Evolutionary conservation across 2,113 vertebrate species (phyloP).

Genomic region (Cervus canadensis): DNA sequence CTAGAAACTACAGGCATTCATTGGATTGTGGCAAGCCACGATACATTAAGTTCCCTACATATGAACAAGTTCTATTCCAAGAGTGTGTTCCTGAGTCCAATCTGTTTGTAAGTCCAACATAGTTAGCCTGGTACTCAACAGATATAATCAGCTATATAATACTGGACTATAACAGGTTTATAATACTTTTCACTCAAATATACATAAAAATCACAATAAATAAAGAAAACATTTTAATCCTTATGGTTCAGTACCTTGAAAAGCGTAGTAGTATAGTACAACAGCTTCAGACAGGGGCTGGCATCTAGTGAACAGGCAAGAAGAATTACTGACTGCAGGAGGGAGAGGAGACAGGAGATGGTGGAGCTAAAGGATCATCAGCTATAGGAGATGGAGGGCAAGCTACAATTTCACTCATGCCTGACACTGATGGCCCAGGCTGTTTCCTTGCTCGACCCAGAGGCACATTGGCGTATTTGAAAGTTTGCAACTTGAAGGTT

Average conservation of each 20-base stretch:
- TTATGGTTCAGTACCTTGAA: background rate
- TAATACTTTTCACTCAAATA: background rate
- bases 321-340: background rate
- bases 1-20: background rate
- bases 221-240: background rate
- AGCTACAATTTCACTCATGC: background rate
- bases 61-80: background rate
- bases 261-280: background rate
- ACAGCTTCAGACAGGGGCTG: background rate
- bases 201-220: background rate
- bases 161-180: background rate
- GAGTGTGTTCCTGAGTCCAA: background rate
- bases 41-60: background rate
- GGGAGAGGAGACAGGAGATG: background rate
- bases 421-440: background rate
- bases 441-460: background rate
- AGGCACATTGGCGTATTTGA: background rate
- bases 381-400: background rate
- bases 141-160: background rate
- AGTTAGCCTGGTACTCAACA: background rate
- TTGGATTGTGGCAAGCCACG: background rate
- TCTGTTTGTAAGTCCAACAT: background rate
- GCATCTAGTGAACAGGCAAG: background rate
- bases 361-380: background rate
- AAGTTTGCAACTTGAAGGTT: background rate